A percentile compares a stretch with the other conserved stretches of the same genome.
These are phyloP conservation scores for Coelopa pilipes DNA, from an alignment of 2,888 invertebrate species.

Conservation along the genomic window DNA sequence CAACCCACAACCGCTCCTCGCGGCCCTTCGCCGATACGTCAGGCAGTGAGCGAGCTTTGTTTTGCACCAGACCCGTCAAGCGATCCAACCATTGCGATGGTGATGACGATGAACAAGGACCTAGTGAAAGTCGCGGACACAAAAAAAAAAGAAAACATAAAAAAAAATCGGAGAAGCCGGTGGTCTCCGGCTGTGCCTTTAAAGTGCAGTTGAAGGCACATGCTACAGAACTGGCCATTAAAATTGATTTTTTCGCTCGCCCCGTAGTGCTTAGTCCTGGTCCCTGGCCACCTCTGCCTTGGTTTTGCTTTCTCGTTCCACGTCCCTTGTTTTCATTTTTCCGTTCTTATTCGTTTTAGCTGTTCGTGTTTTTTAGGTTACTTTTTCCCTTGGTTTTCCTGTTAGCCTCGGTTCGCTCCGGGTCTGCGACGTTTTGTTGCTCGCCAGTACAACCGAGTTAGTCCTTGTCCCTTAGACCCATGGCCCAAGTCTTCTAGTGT, in stretches of 20 bases:
- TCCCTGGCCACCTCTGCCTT: background rate
- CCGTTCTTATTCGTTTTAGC: no score
- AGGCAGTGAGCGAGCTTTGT: no score
- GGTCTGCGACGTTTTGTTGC: no score
- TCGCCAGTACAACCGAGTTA: no score
- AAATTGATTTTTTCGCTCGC: constrained; percentile 22
- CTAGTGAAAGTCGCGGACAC: constrained; percentile 6
- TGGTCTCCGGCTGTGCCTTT: background rate
- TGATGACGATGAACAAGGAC: background rate
- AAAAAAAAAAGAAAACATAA: no score
- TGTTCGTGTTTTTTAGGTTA: background rate
- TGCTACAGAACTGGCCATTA: constrained; percentile 28
- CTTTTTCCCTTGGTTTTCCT: background rate
- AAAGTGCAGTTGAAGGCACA: constrained; percentile 1
- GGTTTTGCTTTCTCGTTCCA: background rate
- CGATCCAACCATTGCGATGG: background rate
- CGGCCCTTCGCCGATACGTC: no score
- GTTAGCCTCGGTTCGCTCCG: background rate
- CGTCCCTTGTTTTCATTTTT: background rate
- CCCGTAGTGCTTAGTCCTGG: background rate
- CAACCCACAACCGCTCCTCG: no score
- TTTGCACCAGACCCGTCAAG: background rate
- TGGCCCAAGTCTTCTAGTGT: background rate
- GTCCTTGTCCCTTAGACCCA: background rate
- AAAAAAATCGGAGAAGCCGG: no score